phyloP scores from a whole-genome alignment of 2,113 vertebrate species.

The Nymphicus hollandicus region DNA sequence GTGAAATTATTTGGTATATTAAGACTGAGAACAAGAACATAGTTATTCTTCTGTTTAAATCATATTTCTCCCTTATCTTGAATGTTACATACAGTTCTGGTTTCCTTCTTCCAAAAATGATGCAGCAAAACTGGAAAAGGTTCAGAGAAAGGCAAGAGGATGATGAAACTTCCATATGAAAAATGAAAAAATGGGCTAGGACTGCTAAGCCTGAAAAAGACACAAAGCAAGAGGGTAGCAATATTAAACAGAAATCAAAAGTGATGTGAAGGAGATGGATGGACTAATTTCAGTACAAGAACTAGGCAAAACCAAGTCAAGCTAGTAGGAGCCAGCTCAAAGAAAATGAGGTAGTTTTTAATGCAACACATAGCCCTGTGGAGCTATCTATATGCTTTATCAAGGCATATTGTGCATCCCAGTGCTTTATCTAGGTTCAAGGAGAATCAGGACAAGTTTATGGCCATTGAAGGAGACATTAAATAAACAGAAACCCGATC shows the following conservation, averaged over 20 bases:
- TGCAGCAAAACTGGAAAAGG: not conserved
- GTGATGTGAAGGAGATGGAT: not conserved
- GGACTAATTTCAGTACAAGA: not conserved
- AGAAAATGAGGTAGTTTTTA: not conserved
- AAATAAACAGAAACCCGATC: constrained; percentile 47
- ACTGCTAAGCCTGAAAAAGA: not conserved
- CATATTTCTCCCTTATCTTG: not conserved
- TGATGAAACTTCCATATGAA: not conserved
- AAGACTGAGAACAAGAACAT: not conserved
- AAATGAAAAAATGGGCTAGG: not conserved
- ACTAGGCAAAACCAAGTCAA: not conserved
- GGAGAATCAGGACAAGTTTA: not conserved
- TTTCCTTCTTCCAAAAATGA: constrained; percentile 5
- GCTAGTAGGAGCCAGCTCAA: not conserved
- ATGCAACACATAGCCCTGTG: not conserved
- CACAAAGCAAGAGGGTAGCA: not conserved
- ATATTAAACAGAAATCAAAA: constrained; percentile 5
- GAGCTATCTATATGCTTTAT: not conserved
- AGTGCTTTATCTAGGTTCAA: not conserved
- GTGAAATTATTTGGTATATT: not conserved
- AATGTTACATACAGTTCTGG: not conserved
- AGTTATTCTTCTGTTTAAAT: not conserved
- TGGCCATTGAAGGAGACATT: not conserved
- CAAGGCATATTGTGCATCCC: not conserved
- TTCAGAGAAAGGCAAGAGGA: not conserved